These are phyloP conservation scores for Puffinus mauretanicus DNA, from an alignment of 2,113 vertebrate genomes.

Conservation along the genomic window DNA sequence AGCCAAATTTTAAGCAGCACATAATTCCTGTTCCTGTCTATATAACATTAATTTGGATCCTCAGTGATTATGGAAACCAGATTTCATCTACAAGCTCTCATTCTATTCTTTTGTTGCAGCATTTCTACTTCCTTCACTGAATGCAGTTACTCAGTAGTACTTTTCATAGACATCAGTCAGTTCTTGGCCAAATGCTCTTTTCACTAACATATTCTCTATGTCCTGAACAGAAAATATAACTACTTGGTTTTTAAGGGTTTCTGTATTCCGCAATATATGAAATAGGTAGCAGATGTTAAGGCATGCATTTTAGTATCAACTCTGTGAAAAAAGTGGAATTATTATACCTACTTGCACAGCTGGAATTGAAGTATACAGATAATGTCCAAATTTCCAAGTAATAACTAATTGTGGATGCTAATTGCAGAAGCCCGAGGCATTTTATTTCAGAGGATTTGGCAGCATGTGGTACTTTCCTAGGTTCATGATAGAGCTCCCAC, in stretches of 20 bases:
- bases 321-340: neutral
- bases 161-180: neutral
- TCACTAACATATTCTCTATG: neutral
- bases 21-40: neutral
- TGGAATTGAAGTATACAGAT: neutral
- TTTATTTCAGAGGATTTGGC: neutral
- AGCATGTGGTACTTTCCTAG: neutral
- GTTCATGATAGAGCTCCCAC: neutral
- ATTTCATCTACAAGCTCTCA: neutral
- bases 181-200: neutral
- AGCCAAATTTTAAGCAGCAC: neutral
- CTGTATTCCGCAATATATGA: neutral
- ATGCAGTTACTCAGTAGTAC: neutral
- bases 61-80: neutral
- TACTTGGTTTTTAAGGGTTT: neutral
- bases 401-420: neutral
- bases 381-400: neutral
- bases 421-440: neutral
- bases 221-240: neutral
- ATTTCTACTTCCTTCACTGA: neutral
- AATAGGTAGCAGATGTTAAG: neutral
- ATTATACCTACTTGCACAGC: neutral
- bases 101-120: neutral
- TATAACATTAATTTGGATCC: neutral
- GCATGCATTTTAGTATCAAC: neutral